These are phyloP conservation scores for Rhopilema esculentum DNA, from an alignment of 30 jellyfish, hydroid and myxozoan genomes.

Conservation along the genomic window DNA sequence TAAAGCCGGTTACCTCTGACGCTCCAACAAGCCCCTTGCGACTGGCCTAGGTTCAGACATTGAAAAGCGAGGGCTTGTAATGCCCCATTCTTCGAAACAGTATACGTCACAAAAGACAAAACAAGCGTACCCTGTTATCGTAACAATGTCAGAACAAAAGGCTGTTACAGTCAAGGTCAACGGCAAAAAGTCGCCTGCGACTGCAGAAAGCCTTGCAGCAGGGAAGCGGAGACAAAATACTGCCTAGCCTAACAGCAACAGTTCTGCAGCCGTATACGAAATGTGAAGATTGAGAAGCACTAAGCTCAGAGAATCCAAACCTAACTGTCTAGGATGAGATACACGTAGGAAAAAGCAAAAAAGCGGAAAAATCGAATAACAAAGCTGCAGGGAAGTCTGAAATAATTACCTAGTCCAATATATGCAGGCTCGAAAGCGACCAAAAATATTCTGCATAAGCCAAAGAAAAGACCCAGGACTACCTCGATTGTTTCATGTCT, in stretches of 20 bases:
- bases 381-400: neutral
- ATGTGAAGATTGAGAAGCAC: neutral
- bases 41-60: neutral
- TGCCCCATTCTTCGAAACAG: neutral
- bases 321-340: neutral
- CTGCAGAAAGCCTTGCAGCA: neutral
- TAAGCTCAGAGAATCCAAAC: neutral
- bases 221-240: neutral
- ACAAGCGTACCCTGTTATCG: neutral
- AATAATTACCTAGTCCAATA: neutral
- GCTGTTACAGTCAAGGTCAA: neutral
- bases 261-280: neutral
- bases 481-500: neutral
- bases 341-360: neutral
- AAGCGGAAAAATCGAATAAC: neutral
- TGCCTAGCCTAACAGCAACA: neutral
- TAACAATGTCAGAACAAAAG: neutral
- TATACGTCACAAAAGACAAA: neutral
- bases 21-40: neutral
- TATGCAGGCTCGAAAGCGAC: neutral
- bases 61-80: neutral
- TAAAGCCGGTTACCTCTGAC: neutral
- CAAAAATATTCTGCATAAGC: neutral
- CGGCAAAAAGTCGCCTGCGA: neutral
- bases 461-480: neutral